These are phyloP conservation scores for Elysia crispata DNA, from an alignment of 2,888 invertebrate genomes.

Conservation along the genomic window DNA sequence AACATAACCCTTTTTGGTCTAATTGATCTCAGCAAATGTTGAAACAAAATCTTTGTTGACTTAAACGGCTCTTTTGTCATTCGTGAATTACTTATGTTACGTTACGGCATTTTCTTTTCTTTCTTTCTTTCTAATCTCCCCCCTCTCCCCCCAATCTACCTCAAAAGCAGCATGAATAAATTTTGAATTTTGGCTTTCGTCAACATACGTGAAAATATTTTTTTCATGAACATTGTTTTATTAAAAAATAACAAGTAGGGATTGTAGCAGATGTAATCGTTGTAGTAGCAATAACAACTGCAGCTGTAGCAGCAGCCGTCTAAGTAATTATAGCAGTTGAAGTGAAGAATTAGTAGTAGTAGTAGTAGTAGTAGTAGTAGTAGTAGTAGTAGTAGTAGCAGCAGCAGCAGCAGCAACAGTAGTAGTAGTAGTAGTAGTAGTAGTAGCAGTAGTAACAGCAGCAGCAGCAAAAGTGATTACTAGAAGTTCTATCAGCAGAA, in stretches of 20 bases:
- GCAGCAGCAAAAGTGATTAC: slow-evolving; percentile 40
- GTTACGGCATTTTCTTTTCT: too few relatives aligned
- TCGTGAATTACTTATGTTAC: too few relatives aligned
- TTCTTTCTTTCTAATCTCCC: too few relatives aligned
- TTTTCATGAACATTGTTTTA: too few relatives aligned
- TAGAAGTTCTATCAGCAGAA: not conserved
- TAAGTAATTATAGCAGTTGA: not conserved
- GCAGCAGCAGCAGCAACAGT: slow-evolving; percentile 12
- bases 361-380: not conserved
- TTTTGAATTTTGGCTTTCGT: too few relatives aligned
- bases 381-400: not conserved
- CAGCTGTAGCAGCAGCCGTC: slow-evolving; percentile 9
- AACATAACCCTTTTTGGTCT: not conserved
- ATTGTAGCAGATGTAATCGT: too few relatives aligned
- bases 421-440: slow-evolving; percentile 46
- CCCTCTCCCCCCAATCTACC: too few relatives aligned
- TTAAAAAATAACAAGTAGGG: too few relatives aligned
- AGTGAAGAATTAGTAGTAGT: not conserved
- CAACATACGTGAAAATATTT: too few relatives aligned
- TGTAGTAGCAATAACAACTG: slow-evolving; percentile 5
- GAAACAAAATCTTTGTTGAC: too few relatives aligned
- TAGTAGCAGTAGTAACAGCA: slow-evolving; percentile 43
- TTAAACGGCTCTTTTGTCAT: too few relatives aligned
- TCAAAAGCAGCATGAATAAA: too few relatives aligned
- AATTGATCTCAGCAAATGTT: not conserved